Evolutionary conservation across 2,888 invertebrate species (phyloP), one percentile per base, ranked within the genome.

Genomic region (Matsumyia berberina): DNA sequence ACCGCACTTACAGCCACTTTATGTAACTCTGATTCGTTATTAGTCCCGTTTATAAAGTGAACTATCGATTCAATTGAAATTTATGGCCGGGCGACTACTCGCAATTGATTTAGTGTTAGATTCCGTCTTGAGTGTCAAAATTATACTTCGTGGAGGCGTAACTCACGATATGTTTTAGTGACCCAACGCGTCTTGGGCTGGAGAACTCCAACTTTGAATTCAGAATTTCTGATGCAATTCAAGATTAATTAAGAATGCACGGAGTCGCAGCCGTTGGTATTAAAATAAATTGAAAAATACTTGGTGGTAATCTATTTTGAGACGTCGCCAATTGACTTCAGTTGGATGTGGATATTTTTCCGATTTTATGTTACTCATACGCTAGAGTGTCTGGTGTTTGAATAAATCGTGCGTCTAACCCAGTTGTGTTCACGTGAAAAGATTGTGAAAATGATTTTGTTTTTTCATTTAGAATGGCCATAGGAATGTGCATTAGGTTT

Each of bases 231-330:
- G 77, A 72, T 72, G 77, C 82, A 70, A 82, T 66, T n/a, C n/a
- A 37, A 19, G 9, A 74, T 60, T 37, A 69, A 81, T 81, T 81
- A 76, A 74, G 46, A 82, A 83, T 83, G 66, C 72, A 79, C 69
- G 79, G 24, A 24, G 24, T 24, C 24, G 24, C 24, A 69, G 49
- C 62, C 19, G 37, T 64, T 51, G 73, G 19, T 79, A 85, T 85
- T 80, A 69, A 53, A 69, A 74, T 85, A 64, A 79, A 85, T 79
- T 80, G 74, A 33, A 51, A 24, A 74, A 74, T 57, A 79, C 55
- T 83, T 31, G 37, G 55, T 58, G 69, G 24, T 73, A 79, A 64
- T 79, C 79, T 72, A 70, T 82, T 82, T 82, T 35, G n/a, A 78
- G 58, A 70, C 69, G 42, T 39, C 31, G 66, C 57, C 24, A 24